Conservation (phyloP, 1,140 invertebrate genomes). For the Drosophila willistoni region DNA sequence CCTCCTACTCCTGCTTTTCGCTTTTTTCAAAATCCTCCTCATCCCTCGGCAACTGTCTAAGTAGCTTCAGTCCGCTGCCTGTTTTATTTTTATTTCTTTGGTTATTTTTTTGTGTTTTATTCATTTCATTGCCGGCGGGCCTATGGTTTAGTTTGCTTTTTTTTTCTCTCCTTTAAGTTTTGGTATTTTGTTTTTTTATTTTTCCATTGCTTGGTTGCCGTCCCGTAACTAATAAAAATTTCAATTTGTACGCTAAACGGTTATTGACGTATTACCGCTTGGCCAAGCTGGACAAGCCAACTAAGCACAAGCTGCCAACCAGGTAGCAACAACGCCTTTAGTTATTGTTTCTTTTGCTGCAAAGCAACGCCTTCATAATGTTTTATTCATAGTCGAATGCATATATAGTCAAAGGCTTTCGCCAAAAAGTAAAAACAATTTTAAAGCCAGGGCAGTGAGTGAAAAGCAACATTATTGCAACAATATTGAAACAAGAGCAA, state of each 20-base stretch:
- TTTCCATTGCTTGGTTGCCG: slow-evolving; percentile 22
- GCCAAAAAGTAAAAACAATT: slow-evolving; percentile 26
- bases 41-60: slow-evolving; percentile 54
- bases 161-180: slow-evolving; percentile 38
- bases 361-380: slow-evolving; percentile 77
- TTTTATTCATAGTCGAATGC: slow-evolving; percentile 68
- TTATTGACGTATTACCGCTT: slow-evolving; percentile 81
- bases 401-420: slow-evolving; percentile 47
- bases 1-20: slow-evolving; percentile 1
- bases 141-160: slow-evolving; percentile 70
- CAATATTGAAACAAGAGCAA: slow-evolving; percentile 4
- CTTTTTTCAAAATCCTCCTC: background rate
- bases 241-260: slow-evolving; percentile 81
- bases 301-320: slow-evolving; percentile 30
- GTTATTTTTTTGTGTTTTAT: slow-evolving; percentile 40
- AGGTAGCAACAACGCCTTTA: slow-evolving; percentile 78
- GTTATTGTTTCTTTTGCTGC: slow-evolving; percentile 76
- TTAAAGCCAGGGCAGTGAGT: background rate
- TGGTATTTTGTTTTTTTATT: slow-evolving; percentile 2
- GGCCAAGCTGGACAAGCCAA: slow-evolving; percentile 32
- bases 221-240: slow-evolving; percentile 80
- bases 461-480: slow-evolving; percentile 13
- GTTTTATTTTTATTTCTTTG: slow-evolving; percentile 38
- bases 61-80: slow-evolving; percentile 56
- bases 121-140: slow-evolving; percentile 64